Base-by-base conservation (phyloP, 1,140 invertebrate species). In the Aphis craccivora region DNA sequence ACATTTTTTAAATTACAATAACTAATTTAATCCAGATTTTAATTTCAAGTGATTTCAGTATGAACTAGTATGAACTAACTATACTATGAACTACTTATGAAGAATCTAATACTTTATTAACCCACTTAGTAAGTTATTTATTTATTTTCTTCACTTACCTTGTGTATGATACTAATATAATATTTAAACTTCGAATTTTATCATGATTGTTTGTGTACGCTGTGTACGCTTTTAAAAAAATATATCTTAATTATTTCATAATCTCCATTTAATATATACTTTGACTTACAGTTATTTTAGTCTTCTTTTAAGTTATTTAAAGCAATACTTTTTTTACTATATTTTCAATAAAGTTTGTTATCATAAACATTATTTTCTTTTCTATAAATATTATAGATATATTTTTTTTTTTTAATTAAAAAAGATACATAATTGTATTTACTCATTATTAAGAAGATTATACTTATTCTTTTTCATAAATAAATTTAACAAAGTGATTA, bases 341-440 rank as follows among this genome's bases (percentile, higher is more conserved):
- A 37, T 37, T 83, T 83, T 83, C 35, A 37, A 37, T 83, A 11
- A 37, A 35, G 30, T 76, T 76, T 76, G 30, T 76, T 67, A 76
- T 76, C 11, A 76, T 76, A 83, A 83, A 23, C 76, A 83, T 35
- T 40, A 84, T 43, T 84, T 84, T 43, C 11, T 14, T 40, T 25
- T 8, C 23, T 25, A 7, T 35, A n/a, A 76, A 76, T 76, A 76
- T 14, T 40, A 25, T 25, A 43, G 9, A 43, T 84, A 25, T 40
- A 84, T 23, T 67, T 30, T 67, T 67, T 30, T 67, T 40, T 84
- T 84, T 84, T 84, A 43, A 84, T 84, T 84, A 84, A 84, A 84
- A 84, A 84, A 43, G 23, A 84, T 84, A 43, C 11, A 40, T 84
- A 40, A 84, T 84, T 40, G 22, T 84, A 84, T 84, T 43, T 43